Evolutionary conservation across 2,888 invertebrate species (phyloP).

Genomic region (Diaprepes abbreviatus): DNA sequence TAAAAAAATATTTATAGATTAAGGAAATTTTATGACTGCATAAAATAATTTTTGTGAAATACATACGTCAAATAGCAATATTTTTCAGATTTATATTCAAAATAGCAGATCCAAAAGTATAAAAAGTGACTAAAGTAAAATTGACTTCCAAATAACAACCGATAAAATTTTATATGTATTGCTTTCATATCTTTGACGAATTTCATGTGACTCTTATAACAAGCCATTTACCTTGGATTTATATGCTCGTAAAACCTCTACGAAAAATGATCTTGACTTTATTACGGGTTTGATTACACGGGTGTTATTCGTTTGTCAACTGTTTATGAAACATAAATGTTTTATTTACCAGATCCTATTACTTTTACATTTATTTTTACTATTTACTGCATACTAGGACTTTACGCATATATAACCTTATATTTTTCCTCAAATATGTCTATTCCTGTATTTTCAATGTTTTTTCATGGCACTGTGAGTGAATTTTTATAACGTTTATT

Average conservation of each 20-base stretch:
- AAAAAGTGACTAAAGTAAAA: conserved; percentile 7
- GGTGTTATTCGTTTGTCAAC: background rate
- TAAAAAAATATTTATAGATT: too few species aligned
- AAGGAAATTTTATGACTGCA: background rate
- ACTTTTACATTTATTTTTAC: too few species aligned
- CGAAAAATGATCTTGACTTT: conserved; percentile 1
- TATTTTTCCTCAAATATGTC: too few species aligned
- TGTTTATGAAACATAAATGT: background rate
- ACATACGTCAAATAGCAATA: background rate
- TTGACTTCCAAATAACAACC: conserved; percentile 4
- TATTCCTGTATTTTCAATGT: too few species aligned
- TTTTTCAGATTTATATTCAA: conserved; percentile 4
- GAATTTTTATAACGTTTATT: too few species aligned
- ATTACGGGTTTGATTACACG: background rate
- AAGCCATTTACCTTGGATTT: background rate
- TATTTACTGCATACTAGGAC: too few species aligned
- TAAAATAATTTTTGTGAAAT: background rate
- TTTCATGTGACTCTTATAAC: conserved; percentile 3
- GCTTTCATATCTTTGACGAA: background rate
- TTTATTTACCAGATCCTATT: background rate
- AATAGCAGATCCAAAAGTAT: background rate
- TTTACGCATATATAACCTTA: too few species aligned
- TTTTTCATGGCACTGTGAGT: too few species aligned
- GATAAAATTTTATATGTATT: conserved; percentile 14
- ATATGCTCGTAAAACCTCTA: background rate